Evolutionary conservation across 1,140 invertebrate species (phyloP).

Genomic region (Pachyrhynchus sulphureomaculatus): DNA sequence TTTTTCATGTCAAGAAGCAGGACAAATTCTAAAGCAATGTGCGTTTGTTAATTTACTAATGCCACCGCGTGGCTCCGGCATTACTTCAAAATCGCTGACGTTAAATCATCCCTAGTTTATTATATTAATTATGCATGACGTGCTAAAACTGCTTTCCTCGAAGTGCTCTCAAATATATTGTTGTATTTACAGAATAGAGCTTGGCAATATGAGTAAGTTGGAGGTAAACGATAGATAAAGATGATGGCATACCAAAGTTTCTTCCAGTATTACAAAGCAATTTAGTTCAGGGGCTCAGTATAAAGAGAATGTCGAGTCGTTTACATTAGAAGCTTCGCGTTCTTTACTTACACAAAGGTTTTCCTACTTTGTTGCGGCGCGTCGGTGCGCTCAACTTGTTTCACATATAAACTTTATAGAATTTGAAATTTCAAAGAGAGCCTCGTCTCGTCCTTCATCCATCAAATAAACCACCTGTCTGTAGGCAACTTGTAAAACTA

Average conservation of each 20-base stretch:
- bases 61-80: too few relatives aligned
- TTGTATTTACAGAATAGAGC: too few relatives aligned
- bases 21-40: too few relatives aligned
- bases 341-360: slow-evolving; percentile 35
- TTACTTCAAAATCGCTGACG: too few relatives aligned
- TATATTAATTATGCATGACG: too few relatives aligned
- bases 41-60: too few relatives aligned
- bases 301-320: slow-evolving; percentile 31
- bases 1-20: too few relatives aligned
- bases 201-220: slow-evolving; percentile 7
- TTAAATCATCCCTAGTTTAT: too few relatives aligned
- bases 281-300: slow-evolving; percentile 6
- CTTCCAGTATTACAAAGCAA: slow-evolving; percentile 32
- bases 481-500: slow-evolving; percentile 3
- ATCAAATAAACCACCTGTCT: slow-evolving; percentile 18
- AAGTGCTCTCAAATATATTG: too few relatives aligned
- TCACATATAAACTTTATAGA: slow-evolving; percentile 34
- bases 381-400: slow-evolving; percentile 25
- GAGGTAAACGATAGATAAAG: slow-evolving; percentile 14
- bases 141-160: too few relatives aligned
- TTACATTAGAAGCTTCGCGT: slow-evolving; percentile 29
- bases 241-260: slow-evolving; percentile 33
- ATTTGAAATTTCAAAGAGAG: slow-evolving; percentile 33
- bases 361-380: slow-evolving; percentile 37
- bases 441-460: slow-evolving; percentile 13